Base-by-base conservation (phyloP, 2,113 vertebrate species). In the Platycercus adscitus region DNA sequence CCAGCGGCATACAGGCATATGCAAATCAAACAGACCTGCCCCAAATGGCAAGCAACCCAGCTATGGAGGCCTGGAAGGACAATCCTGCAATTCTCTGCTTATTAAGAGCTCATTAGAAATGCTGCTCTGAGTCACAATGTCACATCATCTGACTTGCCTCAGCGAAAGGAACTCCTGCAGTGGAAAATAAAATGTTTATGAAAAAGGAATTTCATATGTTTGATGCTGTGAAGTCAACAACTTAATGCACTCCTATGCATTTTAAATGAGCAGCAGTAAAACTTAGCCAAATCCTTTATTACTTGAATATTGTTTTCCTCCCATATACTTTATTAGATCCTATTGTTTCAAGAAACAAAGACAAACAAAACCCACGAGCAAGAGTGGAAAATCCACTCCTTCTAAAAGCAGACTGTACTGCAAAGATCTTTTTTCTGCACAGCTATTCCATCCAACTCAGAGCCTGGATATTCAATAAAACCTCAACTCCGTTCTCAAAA, bases 381-480 rank as follows among this genome's bases (percentile, higher is more conserved):
- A 73, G 18, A 90, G 21, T 46, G 44, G 86, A 93, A 96, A 91
- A 61, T 47, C 18, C 44, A 83, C 60, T 64, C 83, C 64, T 84
- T 50, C n/a, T 72, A 81, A 64, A 86, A 81, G 69, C 47, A 93
- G 56, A 85, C 69, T 24, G 56, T 15, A 58, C 85, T 84, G 75
- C 49, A 61, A 58, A 87, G 53, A 68, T 25, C 25, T 66, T 76
- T 56, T 25, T 81, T 53, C 86, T 85, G 69, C 56, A 91, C 84
- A 95, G 83, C 58, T 76, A 72, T 46, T 91, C 88, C 26, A 3
- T 75, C 83, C 86, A 61, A 25, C 69, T 65, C 7, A 0, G 55
- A 90, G 77, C 21, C 82, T 86, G 80, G 72, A 87, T 70, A 81
- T 44, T 82, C 91, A 93, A 82, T 85, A 96, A 95, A 96, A 93